Conservation (phyloP, 2,888 invertebrate species). For the Cerastoderma edule region DNA sequence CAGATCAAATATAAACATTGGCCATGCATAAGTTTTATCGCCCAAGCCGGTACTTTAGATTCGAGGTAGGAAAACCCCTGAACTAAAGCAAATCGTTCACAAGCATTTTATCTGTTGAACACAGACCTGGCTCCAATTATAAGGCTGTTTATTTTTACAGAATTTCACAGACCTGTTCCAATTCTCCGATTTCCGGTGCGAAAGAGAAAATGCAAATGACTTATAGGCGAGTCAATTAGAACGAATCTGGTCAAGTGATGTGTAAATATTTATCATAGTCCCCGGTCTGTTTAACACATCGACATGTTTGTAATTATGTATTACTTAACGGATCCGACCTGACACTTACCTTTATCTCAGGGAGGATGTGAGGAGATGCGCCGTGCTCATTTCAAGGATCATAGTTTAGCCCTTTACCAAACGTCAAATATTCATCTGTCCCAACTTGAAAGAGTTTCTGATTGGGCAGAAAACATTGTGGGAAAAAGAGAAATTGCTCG, state of each 20-base stretch:
- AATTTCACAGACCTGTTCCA: slow-evolving; percentile 1
- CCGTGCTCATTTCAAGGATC: too few species aligned
- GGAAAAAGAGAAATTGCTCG: too few species aligned
- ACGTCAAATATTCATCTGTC: too few species aligned
- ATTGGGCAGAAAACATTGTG: too few species aligned
- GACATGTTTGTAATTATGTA: not conserved
- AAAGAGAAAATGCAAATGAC: slow-evolving; percentile 22
- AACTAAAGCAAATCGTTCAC: too few species aligned
- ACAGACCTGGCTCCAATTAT: not conserved
- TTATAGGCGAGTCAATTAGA: slow-evolving; percentile 16
- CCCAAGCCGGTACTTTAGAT: too few species aligned
- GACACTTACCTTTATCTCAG: not conserved
- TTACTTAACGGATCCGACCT: not conserved
- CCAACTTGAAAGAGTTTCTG: too few species aligned
- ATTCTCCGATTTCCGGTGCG: not conserved
- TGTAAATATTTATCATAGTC: slow-evolving; percentile 18
- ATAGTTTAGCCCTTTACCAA: too few species aligned
- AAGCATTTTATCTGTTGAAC: not conserved
- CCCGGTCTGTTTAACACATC: not conserved
- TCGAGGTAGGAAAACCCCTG: too few species aligned
- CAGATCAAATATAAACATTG: too few species aligned
- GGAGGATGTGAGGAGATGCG: not conserved
- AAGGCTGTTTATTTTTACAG: slow-evolving; percentile 5
- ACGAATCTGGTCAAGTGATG: slow-evolving; percentile 25
- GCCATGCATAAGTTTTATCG: too few species aligned